phyloP scores from a whole-genome alignment of 2,797 vertebrate genomes.

The Acanthis flammea region DNA sequence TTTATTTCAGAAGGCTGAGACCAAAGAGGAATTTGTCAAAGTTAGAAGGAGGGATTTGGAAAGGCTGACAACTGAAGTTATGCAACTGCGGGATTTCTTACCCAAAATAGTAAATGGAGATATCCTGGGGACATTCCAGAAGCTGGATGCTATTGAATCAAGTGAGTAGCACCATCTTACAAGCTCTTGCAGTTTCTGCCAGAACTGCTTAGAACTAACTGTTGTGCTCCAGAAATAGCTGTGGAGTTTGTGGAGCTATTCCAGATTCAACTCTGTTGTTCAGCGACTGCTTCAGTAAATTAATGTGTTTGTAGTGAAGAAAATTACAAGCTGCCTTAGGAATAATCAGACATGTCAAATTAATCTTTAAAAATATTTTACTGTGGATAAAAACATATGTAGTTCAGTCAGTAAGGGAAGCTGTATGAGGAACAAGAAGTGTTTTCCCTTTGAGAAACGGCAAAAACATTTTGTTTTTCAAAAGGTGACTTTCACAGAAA shows the following conservation, averaged over 20 bases:
- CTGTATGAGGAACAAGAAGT: neutral
- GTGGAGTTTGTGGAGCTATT: neutral
- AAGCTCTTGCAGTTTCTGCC: neutral
- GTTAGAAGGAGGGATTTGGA: slow-evolving; percentile 87
- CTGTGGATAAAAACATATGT: neutral
- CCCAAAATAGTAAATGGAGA: slow-evolving; percentile 84
- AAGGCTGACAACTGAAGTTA: slow-evolving; percentile 89
- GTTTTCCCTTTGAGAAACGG: neutral
- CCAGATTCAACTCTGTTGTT: neutral
- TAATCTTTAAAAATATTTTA: neutral
- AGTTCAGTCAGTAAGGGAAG: neutral
- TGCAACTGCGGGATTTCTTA: slow-evolving; percentile 91
- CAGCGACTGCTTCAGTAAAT: neutral
- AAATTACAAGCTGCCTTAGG: neutral
- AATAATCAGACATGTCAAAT: neutral
- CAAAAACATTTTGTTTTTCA: neutral
- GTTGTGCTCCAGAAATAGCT: neutral
- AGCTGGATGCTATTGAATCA: slow-evolving; percentile 74
- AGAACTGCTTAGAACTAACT: neutral
- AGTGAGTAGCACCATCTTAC: slow-evolving; percentile 73
- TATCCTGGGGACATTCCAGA: slow-evolving; percentile 79
- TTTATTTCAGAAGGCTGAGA: slow-evolving; percentile 59
- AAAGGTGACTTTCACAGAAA: neutral
- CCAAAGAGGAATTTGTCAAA: slow-evolving; percentile 78
- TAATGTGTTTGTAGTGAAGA: neutral